phyloP scores from a whole-genome alignment of 2,797 vertebrate species.

The Aldrovandia affinis region DNA sequence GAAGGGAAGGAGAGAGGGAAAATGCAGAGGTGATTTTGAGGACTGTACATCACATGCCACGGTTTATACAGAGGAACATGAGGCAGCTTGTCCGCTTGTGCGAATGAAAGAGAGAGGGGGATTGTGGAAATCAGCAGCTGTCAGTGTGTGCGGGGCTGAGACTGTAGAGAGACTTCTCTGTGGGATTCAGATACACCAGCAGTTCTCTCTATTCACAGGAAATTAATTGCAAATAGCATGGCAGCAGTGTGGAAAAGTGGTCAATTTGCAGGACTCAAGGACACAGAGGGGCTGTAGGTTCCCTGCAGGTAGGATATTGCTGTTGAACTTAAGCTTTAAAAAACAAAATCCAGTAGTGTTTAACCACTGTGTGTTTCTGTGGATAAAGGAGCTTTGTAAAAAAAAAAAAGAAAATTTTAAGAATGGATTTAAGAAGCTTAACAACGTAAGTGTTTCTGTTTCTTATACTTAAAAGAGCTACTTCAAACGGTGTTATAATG shows the following conservation, averaged over 20 bases:
- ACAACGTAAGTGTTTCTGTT: background rate
- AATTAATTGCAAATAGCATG: background rate
- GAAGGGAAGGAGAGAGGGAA: background rate
- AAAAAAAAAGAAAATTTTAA: background rate
- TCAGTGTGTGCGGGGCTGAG: background rate
- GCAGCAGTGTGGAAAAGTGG: background rate
- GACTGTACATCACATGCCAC: slow-evolving; percentile 25
- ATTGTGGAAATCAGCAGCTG: background rate
- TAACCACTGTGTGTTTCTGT: background rate
- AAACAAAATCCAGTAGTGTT: background rate
- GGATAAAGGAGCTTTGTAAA: background rate
- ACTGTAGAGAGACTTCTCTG: background rate
- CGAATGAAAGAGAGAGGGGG: background rate
- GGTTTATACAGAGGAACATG: slow-evolving; percentile 25
- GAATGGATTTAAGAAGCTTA: background rate
- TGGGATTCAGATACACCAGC: background rate
- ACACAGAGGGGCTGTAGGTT: background rate
- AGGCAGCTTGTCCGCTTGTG: slow-evolving; percentile 14
- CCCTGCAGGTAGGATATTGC: background rate
- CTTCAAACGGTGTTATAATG: background rate
- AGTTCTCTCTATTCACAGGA: background rate
- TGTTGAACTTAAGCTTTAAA: background rate
- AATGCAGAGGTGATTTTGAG: background rate
- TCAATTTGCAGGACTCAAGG: background rate
- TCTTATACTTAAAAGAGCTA: background rate